These are phyloP conservation scores for Lithobates pipiens DNA, from an alignment of 2,797 vertebrate genomes.

Conservation along the genomic window DNA sequence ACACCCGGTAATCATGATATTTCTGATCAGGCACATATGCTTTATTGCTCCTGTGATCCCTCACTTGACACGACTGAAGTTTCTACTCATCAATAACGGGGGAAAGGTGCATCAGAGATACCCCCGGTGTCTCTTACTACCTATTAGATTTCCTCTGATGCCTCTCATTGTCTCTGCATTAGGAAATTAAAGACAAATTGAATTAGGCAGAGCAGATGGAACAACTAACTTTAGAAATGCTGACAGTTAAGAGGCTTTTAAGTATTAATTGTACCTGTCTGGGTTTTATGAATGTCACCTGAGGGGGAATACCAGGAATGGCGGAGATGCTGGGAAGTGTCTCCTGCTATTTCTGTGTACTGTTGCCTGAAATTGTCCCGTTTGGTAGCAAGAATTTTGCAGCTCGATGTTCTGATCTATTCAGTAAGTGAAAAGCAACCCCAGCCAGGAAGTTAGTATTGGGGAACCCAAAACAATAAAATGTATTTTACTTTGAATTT, in stretches of 20 bases:
- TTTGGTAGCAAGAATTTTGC: conserved; percentile 27
- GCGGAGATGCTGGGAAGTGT: conserved; percentile 21
- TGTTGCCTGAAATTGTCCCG: conserved; percentile 34
- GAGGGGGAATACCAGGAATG: conserved; percentile 60
- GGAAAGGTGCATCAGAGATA: conserved; percentile 4
- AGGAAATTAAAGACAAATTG: conserved; percentile 65
- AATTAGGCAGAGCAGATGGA: conserved; percentile 64
- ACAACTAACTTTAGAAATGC: conserved; percentile 38
- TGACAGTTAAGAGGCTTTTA: conserved; percentile 62
- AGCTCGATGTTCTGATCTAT: conserved; percentile 25
- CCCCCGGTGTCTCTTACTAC: not conserved
- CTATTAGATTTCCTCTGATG: conserved; percentile 51
- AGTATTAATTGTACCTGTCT: conserved; percentile 41
- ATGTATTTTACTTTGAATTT: no score
- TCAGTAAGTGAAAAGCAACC: conserved; percentile 1
- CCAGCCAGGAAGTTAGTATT: not conserved
- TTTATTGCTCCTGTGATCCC: not conserved
- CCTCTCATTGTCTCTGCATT: conserved; percentile 51
- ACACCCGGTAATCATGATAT: not conserved
- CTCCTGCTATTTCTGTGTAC: conserved; percentile 33
- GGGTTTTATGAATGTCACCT: conserved; percentile 62
- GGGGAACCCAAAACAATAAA: no score
- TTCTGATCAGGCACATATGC: not conserved
- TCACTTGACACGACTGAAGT: not conserved
- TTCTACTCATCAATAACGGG: not conserved